Evolutionary conservation across 2,113 vertebrate species (phyloP), one percentile per base, ranked within the genome.

Genomic region (Amblyopsis rosae): DNA sequence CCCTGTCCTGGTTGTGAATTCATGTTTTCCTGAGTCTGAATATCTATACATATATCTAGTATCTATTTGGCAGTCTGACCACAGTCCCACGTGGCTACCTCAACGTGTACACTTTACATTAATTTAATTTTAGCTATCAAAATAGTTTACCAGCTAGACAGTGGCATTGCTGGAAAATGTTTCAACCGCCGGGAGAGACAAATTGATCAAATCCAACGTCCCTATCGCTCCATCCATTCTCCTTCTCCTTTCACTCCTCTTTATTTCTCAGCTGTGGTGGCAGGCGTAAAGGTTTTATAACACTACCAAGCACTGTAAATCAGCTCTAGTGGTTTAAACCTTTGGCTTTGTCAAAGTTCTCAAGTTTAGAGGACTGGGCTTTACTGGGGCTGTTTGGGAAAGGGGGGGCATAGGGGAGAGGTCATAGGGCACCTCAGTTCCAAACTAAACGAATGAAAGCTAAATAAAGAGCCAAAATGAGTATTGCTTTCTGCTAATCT

Each of bases 1-100:
- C 88, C 86, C 87, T 62, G 78, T 88, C 87, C 87, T 89, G 85
- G 90, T 90, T 91, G 84, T 87, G 83, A 87, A 90, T 90, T 87
- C 88, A 88, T 87, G 81, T 86, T 85, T 80, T 89, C 70, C 13
- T 77, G 73, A 82, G 77, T 87, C 73, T 79, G 80, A 86, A 88
- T 90, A 83, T 89, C 80, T 76, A 64, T 86, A 81, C 81, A 86
- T 84, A 88, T 89, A 84, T 58, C 51, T 12, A 12, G 7, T 81
- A 72, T 90, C 86, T 82, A 72, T 83, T 83, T 91, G 85, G 85
- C 86, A 85, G 77, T 67, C 73, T 78, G 84, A 87, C 80, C 72
- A 11, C 48, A 12, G 76, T 86, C 87, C 81, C 86, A 53, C 79
- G 83, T 82, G 84, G 73, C 75, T 17, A 11, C 59, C 3, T 60